phyloP scores from a whole-genome alignment of 2,797 vertebrate species.

The Psittacula derbiana region DNA sequence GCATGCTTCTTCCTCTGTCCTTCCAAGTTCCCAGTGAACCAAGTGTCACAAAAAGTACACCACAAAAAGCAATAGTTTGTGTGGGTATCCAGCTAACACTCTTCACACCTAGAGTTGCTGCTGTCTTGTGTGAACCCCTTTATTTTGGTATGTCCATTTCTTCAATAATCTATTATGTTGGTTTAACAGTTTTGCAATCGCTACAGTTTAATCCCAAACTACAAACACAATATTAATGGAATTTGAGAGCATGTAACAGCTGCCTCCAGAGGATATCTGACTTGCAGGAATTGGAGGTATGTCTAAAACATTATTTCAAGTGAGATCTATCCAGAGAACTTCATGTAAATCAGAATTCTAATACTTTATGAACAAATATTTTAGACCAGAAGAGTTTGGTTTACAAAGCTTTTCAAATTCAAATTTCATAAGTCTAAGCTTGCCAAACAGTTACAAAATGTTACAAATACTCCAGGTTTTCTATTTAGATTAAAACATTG shows the following conservation, averaged over 20 bases:
- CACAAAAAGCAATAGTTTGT: neutral
- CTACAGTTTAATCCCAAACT: neutral
- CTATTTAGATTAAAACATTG: neutral
- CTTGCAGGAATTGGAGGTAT: neutral
- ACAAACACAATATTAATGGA: neutral
- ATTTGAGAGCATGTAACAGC: neutral
- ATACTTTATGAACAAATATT: neutral
- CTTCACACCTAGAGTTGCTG: neutral
- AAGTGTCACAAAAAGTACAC: neutral
- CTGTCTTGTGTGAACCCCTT: neutral
- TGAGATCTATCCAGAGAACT: neutral
- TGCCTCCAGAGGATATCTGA: neutral
- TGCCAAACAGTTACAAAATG: neutral
- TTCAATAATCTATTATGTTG: neutral
- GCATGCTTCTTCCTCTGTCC: neutral
- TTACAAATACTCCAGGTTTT: neutral
- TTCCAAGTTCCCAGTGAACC: neutral
- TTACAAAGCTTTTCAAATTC: neutral
- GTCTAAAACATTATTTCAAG: neutral
- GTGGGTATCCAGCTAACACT: neutral
- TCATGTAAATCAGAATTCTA: neutral
- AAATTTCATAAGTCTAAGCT: neutral
- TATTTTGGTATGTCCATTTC: neutral
- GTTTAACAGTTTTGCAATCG: neutral
- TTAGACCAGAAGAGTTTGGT: neutral